Evolutionary conservation across 2,888 invertebrate genomes (phyloP).

Genomic region (Bedellia somnulentella): DNA sequence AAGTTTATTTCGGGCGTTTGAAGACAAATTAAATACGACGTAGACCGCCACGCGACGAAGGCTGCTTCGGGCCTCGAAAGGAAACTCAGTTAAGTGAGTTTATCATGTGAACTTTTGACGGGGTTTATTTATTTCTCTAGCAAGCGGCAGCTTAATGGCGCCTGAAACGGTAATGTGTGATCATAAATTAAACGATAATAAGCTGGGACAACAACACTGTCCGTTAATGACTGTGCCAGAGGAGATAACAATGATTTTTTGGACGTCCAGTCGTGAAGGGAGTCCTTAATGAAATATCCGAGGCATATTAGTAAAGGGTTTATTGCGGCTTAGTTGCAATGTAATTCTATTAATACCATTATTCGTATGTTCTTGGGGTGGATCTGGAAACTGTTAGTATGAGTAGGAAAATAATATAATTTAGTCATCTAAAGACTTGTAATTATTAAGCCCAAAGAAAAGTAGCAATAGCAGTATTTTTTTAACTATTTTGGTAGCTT

Average conservation of each 20-base stretch:
- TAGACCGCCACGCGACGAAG: constrained; percentile 10
- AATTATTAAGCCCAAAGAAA: too few species aligned
- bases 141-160: constrained; percentile 36
- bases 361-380: too few species aligned
- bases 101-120: constrained; percentile 33
- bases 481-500: too few species aligned
- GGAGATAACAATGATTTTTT: constrained; percentile 4
- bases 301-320: too few species aligned
- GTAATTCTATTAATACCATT: too few species aligned
- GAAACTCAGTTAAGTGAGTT: constrained; percentile 18
- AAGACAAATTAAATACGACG: constrained; percentile 7
- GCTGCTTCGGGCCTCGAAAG: constrained; percentile 11
- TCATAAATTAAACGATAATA: constrained; percentile 58
- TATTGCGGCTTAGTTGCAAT: too few species aligned
- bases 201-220: constrained; percentile 50
- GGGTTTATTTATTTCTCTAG: constrained; percentile 35
- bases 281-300: too few species aligned
- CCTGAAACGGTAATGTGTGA: constrained; percentile 55
- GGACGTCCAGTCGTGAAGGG: background rate
- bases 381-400: too few species aligned
- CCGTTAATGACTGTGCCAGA: constrained; percentile 25
- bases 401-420: too few species aligned
- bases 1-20: too few species aligned
- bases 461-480: too few species aligned
- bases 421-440: too few species aligned